Base-by-base conservation (phyloP, 2,113 vertebrate species). In the Cinclus cinclus region DNA sequence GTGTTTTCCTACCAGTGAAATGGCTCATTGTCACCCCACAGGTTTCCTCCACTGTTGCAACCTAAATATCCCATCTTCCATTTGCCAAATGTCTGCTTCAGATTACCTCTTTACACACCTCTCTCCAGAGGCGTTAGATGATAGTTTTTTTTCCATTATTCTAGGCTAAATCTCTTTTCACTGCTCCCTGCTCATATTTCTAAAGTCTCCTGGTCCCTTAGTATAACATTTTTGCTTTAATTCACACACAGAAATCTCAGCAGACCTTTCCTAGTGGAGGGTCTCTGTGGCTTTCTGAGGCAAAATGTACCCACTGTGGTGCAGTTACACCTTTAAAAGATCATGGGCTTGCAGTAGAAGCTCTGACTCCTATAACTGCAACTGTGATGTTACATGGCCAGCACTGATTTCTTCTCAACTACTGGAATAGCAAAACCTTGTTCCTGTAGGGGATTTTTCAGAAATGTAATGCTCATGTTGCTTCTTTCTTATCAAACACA, bases 91-190 rank as follows among this genome's bases (percentile, higher is more conserved):
- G 74, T 50, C 52, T 82, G 58, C 42, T 89, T 92, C 46, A 73
- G 69, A 69, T 88, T 93, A 83, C 30, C 41, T 68, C 80, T 55
- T 80, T 60, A 33, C 13, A 11, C 17, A 60, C 50, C 31, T 85
- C 46, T 71, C 81, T 95, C 88, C 25, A 83, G 92, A 95, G 90
- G 52, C 37, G 62, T 52, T 64, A 83, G 50, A 60, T 82, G 53
- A 59, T 35, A 37, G 49, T 44, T 44, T 16, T 77, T 93, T 91
- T 63, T 27, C 35, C 77, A 55, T 39, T 76, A 14, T 79, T 91
- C 59, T 25, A 81, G 46, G 67, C 58, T 89, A 53, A 81, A 77
- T 64, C 41, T 87, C 52, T 52, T 90, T 91, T 87, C 35, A 76
- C 24, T 27, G 13, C 63, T 96, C 94, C 83, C 83, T 89, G 79